Evolutionary conservation across 2,113 vertebrate species (phyloP).

Genomic region (Coptodon bakossiorum): DNA sequence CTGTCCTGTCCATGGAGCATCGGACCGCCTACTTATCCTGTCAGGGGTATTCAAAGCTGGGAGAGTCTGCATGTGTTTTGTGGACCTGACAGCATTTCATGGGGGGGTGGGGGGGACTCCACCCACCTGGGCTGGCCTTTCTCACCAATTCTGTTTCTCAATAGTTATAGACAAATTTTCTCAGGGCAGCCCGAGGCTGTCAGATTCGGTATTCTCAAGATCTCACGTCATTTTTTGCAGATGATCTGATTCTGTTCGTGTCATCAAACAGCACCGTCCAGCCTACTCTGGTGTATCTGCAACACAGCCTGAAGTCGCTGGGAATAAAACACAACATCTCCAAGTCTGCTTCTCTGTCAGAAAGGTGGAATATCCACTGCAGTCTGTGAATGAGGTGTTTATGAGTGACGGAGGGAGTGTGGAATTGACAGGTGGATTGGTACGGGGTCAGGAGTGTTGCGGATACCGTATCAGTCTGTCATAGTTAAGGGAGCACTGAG

Average conservation of each 20-base stretch:
- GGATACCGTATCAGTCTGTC: background rate
- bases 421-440: fast-evolving
- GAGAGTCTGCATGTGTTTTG: background rate
- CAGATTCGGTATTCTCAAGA: fast-evolving
- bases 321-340: background rate
- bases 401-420: background rate
- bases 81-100: background rate
- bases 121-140: background rate
- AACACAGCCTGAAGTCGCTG: background rate
- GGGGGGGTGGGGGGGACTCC: background rate
- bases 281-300: background rate
- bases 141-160: fast-evolving
- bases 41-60: background rate
- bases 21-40: background rate
- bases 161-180: background rate
- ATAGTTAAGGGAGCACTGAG: background rate
- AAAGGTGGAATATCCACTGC: fast-evolving
- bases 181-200: background rate
- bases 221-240: background rate
- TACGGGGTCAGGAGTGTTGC: background rate
- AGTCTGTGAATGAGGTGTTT: background rate
- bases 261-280: background rate
- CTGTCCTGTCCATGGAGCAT: background rate
- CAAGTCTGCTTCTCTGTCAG: background rate
- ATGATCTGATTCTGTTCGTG: background rate